Evolutionary conservation across 1,140 invertebrate genomes (phyloP), one percentile per base, ranked within the genome.

Genomic region (Anastrepha ludens): DNA sequence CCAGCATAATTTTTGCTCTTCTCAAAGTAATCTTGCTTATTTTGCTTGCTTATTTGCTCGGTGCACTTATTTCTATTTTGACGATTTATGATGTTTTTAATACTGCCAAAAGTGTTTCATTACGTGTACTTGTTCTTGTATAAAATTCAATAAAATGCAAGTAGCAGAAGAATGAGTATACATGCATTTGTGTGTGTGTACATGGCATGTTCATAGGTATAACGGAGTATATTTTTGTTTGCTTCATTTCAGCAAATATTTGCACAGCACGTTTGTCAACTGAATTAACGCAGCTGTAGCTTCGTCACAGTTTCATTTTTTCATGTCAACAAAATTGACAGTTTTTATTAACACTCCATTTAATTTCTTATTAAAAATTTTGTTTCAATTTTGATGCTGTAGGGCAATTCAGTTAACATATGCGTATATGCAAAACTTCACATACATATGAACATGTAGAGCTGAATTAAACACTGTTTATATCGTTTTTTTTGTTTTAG

Each of bases 211-310:
- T 8, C 50, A 0, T 55, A 55, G 0, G 11, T 55, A 6, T 74
- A 47, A 44, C 39, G 39, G 15, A 29, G 39, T 13, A 20, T 67
- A 39, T 67, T 67, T 67, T 41, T 67, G 39, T 67, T 67, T 67
- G 64, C 64, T 9, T 11, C 67, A 74, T 81, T 81, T 15, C 2
- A 55, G 11, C 13, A 81, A 81, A 81, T 81, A 81, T 81, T 81
- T 81, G 47, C 74, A 81, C 74, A 81, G 74, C 74, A 81, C 74
- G 47, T 81, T 81, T 81, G 74, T 81, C 74, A 81, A 55, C 74
- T 81, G 74, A 81, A 81, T 50, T 58, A 11, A 20, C 41, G 55
- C 47, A 81, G 44, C 47, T 20, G 74, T 55, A 55, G 55, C 17
- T 81, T 55, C 74, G 74, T 81, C 74, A 81, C 13, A 17, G 47